phyloP scores from a whole-genome alignment of 2,797 vertebrate species.

The Acanthurus lineatus region DNA sequence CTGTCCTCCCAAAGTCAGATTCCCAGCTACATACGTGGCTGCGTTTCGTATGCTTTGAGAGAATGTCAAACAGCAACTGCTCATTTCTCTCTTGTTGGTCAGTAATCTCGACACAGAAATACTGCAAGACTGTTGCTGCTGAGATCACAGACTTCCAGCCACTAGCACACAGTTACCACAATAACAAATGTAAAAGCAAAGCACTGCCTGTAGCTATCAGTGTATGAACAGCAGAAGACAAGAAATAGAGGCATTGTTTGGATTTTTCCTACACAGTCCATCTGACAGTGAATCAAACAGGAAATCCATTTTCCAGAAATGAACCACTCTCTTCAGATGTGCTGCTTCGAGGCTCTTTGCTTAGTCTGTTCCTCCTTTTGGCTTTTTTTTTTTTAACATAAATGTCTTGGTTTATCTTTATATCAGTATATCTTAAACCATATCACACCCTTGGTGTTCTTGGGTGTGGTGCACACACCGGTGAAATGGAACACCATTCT shows the following conservation, averaged over 20 bases:
- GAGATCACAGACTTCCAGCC: constrained; percentile 38
- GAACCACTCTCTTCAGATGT: neutral
- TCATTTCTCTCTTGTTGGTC: constrained; percentile 60
- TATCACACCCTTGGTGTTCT: neutral
- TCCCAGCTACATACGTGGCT: constrained; percentile 58
- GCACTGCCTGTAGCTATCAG: constrained; percentile 20
- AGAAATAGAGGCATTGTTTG: constrained; percentile 24
- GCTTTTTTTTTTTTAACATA: neutral
- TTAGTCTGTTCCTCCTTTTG: neutral
- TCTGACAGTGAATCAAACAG: constrained; percentile 8
- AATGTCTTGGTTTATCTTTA: neutral
- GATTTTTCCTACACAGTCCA: neutral
- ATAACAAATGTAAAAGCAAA: constrained; percentile 43
- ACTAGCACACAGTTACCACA: constrained; percentile 30
- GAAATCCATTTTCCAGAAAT: constrained; percentile 34
- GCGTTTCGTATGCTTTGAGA: constrained; percentile 74
- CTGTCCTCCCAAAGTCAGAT: constrained; percentile 73
- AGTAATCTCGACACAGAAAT: constrained; percentile 67
- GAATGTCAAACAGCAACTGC: constrained; percentile 71
- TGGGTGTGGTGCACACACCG: too few relatives aligned
- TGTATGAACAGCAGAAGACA: constrained; percentile 6
- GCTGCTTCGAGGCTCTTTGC: neutral
- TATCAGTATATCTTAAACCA: too few relatives aligned
- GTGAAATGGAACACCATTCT: too few relatives aligned
- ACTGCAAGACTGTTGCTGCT: constrained; percentile 31